These are phyloP conservation scores for Calidris pugnax DNA, from an alignment of 2,113 vertebrate genomes.

Conservation along the genomic window DNA sequence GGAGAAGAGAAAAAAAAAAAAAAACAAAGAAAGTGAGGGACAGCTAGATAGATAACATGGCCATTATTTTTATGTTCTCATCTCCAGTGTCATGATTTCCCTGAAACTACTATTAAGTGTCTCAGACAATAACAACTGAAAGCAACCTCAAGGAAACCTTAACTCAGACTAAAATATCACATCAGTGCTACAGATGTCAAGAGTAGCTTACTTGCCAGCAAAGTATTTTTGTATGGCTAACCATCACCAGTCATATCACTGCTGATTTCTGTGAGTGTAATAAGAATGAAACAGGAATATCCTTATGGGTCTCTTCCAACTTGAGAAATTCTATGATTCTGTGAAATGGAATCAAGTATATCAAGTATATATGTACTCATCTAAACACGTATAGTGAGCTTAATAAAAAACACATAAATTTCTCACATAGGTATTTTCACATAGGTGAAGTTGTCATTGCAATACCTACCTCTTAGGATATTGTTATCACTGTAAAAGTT, in stretches of 20 bases:
- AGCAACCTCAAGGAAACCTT: not conserved
- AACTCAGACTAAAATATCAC: not conserved
- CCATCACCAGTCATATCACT: not conserved
- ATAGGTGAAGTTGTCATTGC: not conserved
- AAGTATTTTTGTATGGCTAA: not conserved
- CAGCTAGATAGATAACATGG: not conserved
- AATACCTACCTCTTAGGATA: not conserved
- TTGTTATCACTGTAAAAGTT: not conserved
- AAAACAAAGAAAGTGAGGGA: too few species aligned
- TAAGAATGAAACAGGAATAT: not conserved
- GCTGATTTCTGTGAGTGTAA: not conserved
- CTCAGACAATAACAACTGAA: not conserved
- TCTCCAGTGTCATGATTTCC: not conserved
- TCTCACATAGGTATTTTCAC: not conserved
- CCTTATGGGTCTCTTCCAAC: not conserved
- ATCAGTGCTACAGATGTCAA: not conserved
- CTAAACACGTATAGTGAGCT: fast-evolving
- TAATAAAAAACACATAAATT: not conserved
- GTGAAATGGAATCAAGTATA: not conserved
- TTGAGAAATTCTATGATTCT: not conserved
- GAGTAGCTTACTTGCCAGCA: not conserved
- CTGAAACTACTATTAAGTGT: not conserved
- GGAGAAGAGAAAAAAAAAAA: not conserved
- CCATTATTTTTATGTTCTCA: not conserved
- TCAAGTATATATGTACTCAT: not conserved